These are phyloP conservation scores for Lepidothrix coronata DNA, from an alignment of 2,113 vertebrate species.

Conservation along the genomic window DNA sequence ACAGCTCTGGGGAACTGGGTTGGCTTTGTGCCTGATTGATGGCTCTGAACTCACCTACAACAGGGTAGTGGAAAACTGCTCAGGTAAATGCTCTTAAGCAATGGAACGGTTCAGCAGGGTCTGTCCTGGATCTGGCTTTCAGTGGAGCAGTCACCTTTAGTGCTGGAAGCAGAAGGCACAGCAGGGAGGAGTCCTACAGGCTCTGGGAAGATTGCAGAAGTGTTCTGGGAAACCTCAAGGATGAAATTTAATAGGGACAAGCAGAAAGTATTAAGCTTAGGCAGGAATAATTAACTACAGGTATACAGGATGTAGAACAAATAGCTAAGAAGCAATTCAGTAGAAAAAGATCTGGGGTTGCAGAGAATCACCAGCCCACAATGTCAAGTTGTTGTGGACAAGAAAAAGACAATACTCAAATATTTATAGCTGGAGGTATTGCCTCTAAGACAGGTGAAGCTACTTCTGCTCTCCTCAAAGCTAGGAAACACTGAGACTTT, in stretches of 20 bases:
- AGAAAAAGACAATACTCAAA: not conserved
- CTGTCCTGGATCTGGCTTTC: not conserved
- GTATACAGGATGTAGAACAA: conserved; percentile 42
- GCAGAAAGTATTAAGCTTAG: conserved; percentile 58
- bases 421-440: not conserved
- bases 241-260: conserved; percentile 48
- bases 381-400: conserved; percentile 24
- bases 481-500: not conserved
- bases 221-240: conserved; percentile 41
- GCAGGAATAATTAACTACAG: conserved; percentile 61
- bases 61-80: not conserved
- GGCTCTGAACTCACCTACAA: not conserved
- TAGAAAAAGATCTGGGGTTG: conserved; percentile 47
- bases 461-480: not conserved
- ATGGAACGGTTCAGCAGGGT: not conserved
- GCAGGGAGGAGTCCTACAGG: fast-evolving
- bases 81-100: not conserved
- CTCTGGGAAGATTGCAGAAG: conserved; percentile 36
- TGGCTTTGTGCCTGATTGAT: not conserved
- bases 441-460: not conserved
- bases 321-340: conserved; percentile 25
- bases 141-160: not conserved
- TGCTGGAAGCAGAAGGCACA: not conserved
- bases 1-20: not conserved
- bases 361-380: not conserved